Conservation (phyloP, 2,797 vertebrate species). For the Avahi laniger region DNA sequence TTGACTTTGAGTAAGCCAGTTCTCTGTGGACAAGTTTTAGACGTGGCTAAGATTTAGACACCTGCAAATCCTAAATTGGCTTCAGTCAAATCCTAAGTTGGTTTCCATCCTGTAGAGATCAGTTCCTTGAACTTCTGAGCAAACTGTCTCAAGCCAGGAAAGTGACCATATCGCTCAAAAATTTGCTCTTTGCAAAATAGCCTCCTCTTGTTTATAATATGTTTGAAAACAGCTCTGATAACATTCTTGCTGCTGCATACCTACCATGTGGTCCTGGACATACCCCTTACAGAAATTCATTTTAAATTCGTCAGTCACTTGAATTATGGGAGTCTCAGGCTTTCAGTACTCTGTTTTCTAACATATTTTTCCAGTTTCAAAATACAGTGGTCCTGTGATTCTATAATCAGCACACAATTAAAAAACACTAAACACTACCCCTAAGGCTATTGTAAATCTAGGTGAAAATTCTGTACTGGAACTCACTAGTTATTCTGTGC, state of each 20-base stretch:
- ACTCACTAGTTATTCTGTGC: not conserved
- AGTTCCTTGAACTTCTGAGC: not conserved
- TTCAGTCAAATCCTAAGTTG: constrained; percentile 2
- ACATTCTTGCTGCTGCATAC: not conserved
- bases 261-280: not conserved
- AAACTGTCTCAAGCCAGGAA: not conserved
- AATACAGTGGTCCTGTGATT: not conserved
- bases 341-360: not conserved
- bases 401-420: not conserved
- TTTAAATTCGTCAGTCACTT: not conserved
- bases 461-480: not conserved
- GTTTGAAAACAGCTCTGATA: not conserved
- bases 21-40: constrained; percentile 27
- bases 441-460: not conserved
- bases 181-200: not conserved
- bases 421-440: not conserved
- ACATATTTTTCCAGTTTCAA: not conserved
- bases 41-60: not conserved
- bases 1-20: constrained; percentile 45
- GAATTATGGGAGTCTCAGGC: not conserved
- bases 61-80: constrained; percentile 8
- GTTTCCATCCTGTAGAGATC: not conserved
- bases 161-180: not conserved
- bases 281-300: not conserved
- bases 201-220: not conserved